These are phyloP conservation scores for Microchrysa polita DNA, from an alignment of 2,888 invertebrate genomes.

Conservation along the genomic window DNA sequence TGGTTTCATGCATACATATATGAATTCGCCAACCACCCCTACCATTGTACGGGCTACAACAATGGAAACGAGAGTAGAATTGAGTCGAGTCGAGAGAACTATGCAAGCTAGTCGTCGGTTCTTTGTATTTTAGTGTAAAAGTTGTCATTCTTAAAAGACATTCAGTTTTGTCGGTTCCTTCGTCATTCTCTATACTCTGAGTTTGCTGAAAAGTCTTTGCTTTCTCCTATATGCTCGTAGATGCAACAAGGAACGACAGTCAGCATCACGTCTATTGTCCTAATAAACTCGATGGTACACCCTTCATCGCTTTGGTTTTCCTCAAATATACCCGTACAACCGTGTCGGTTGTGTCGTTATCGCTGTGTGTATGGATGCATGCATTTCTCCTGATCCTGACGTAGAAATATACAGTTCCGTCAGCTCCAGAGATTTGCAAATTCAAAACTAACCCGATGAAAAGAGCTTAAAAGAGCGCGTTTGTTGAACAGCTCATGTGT, in stretches of 20 bases:
- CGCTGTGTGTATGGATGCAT: no score
- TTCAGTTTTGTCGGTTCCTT: background rate
- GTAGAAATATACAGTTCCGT: conserved; percentile 13
- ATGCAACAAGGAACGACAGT: no score
- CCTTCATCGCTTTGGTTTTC: conserved; percentile 4
- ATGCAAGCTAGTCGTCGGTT: background rate
- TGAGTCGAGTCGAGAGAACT: conserved; percentile 19
- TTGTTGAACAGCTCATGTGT: conserved; percentile 13
- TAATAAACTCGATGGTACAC: conserved; percentile 4
- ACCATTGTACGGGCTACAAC: conserved; percentile 19
- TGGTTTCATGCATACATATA: no score
- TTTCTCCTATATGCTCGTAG: background rate
- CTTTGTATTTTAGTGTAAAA: conserved; percentile 24
- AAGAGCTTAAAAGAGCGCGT: background rate
- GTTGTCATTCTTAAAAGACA: conserved; percentile 26
- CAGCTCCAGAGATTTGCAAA: background rate
- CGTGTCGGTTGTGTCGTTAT: no score
- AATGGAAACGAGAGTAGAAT: background rate
- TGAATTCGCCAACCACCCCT: background rate
- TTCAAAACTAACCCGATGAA: background rate
- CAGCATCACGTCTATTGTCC: conserved; percentile 3
- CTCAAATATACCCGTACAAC: no score
- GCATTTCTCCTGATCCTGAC: no score
- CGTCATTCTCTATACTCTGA: no score
- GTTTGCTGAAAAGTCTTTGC: conserved; percentile 5